phyloP scores from a whole-genome alignment of 2,113 vertebrate genomes.

The Clarias gariepinus region DNA sequence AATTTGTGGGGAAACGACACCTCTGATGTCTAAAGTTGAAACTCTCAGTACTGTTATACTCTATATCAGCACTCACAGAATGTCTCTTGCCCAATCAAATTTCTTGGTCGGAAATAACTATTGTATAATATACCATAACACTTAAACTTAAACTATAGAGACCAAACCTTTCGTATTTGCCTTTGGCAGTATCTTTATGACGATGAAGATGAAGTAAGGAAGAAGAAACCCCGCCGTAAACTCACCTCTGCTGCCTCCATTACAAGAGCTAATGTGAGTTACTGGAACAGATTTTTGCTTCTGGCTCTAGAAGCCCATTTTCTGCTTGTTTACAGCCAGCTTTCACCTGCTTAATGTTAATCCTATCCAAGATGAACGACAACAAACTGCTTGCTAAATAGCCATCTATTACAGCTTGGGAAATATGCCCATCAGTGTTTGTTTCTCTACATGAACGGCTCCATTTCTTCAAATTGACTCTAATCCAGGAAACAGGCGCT shows the following conservation, averaged over 20 bases:
- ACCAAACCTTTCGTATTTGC: background rate
- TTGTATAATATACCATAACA: background rate
- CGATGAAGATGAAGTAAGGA: constrained; percentile 87
- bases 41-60: too few relatives aligned
- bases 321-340: background rate
- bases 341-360: constrained; percentile 1
- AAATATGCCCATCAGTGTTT: constrained; percentile 17
- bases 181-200: constrained; percentile 81
- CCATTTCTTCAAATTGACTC: constrained; percentile 31
- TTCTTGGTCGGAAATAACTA: background rate
- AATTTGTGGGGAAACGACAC: too few relatives aligned
- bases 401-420: constrained; percentile 21
- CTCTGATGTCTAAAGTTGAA: too few relatives aligned
- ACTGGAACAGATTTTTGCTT: background rate
- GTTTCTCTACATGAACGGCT: constrained; percentile 9
- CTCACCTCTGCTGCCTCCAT: constrained; percentile 80
- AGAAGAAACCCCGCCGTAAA: constrained; percentile 87
- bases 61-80: too few relatives aligned
- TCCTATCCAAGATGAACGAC: constrained; percentile 3
- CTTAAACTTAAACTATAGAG: background rate
- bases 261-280: constrained; percentile 70
- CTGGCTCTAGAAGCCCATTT: background rate
- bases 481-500: background rate
- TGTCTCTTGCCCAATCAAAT: too few relatives aligned
- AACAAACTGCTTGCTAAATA: background rate